These are phyloP conservation scores for Bombylius major DNA, from an alignment of 2,888 invertebrate species.

Conservation along the genomic window DNA sequence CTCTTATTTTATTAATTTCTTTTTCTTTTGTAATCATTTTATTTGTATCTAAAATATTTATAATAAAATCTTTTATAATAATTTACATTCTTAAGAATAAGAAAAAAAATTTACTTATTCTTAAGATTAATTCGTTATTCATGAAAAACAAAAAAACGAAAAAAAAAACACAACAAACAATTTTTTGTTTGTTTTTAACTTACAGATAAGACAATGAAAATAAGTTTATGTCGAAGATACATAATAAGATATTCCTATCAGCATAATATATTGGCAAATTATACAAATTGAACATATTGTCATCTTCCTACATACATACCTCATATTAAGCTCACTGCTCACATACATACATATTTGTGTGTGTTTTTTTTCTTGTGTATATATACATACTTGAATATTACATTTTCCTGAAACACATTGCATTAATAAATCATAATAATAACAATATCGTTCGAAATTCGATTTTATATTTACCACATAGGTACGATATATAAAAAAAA, in stretches of 20 bases:
- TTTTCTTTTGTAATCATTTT: no score
- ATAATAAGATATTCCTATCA: constrained; percentile 3
- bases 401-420: constrained; percentile 4
- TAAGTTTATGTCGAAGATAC: not conserved
- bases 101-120: no score
- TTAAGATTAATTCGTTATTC: constrained; percentile 8
- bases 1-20: no score
- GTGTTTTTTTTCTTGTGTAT: no score
- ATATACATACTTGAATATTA: constrained; percentile 1
- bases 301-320: not conserved
- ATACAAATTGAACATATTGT: constrained; percentile 14
- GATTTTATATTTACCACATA: no score
- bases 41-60: no score
- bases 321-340: not conserved
- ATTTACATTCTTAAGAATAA: no score
- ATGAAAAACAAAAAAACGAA: constrained; percentile 1
- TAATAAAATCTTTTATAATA: no score
- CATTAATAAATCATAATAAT: constrained; percentile 14
- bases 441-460: not conserved
- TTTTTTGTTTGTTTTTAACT: not conserved
- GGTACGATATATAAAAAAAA: no score
- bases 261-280: constrained; percentile 13
- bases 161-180: not conserved
- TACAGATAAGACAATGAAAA: constrained; percentile 2
- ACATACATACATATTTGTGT: no score